Evolutionary conservation across 2,113 vertebrate species (phyloP), one percentile per base, ranked within the genome.

Genomic region (Tauraco erythrolophus): DNA sequence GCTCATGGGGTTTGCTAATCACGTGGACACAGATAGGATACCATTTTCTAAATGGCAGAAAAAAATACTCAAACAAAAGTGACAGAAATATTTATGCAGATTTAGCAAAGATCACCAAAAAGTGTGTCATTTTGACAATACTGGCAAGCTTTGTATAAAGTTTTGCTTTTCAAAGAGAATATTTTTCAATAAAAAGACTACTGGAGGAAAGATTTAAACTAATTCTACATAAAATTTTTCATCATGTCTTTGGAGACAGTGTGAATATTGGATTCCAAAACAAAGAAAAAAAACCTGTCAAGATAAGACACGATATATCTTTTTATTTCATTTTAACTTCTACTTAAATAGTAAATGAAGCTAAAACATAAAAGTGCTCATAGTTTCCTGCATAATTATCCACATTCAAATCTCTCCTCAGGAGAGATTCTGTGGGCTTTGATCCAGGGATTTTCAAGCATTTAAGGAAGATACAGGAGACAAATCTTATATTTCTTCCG

Each of bases 241-340:
- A 61, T 62, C 60, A 54, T 39, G n/a, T 31, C 80, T 94, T 95
- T 94, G 66, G 83, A 96, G 92, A 92, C 56, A 66, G 66, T 76
- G 35, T 94, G 80, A 94, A 78, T 69, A 87, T 1, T 81, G 53
- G 91, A 96, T 82, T 89, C 89, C 83, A 94, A 97, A 97, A 94
- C 68, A 96, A 92, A 91, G 57, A 6, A 84, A 91, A 88, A 92
- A 76, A 35, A 4, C 9, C 82, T 95, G 77, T 95, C 92, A 94
- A 94, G 96, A 87, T 91, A 94, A 95, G 96, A 94, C 89, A 94
- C 65, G 68, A 94, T 95, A 95, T 30, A 91, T 81, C 84, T 92
- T 95, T 94, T 89, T 79, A 95, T 89, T 97, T 96, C 56, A 81
- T 78, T 97, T 97, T 91, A 94, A 80, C 72, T 96, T 95, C 61